Conservation (phyloP, 1,140 invertebrate species). For the Cydia fagiglandana region DNA sequence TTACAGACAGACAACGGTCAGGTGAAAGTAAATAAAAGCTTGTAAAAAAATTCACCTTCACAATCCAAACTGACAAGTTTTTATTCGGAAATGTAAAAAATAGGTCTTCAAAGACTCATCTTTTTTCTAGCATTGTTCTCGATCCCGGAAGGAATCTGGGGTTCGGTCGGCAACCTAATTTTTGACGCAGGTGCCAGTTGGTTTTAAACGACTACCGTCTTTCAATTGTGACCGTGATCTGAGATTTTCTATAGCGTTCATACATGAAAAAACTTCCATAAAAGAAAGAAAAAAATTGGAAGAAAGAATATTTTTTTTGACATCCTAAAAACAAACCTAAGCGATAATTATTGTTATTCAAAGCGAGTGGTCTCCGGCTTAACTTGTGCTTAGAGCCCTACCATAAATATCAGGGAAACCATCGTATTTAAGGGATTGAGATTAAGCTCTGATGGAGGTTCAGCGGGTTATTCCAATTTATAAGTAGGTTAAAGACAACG, state of each 20-base stretch:
- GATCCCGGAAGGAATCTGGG: too few species aligned
- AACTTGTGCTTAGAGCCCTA: slow-evolving; percentile 66
- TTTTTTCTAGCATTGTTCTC: too few species aligned
- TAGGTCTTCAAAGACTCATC: too few species aligned
- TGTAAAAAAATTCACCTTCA: too few species aligned
- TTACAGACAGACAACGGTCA: too few species aligned
- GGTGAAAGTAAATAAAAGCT: too few species aligned
- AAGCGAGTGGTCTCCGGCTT: slow-evolving; percentile 53
- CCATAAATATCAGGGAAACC: slow-evolving; percentile 74
- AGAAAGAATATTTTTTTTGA: too few species aligned
- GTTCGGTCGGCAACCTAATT: too few species aligned
- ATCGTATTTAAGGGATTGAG: slow-evolving; percentile 72
- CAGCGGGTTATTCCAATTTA: slow-evolving; percentile 40
- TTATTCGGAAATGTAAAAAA: too few species aligned
- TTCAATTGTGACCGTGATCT: slow-evolving; percentile 34
- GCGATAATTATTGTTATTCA: slow-evolving; percentile 46
- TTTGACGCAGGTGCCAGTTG: slow-evolving; percentile 28
- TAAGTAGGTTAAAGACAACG: slow-evolving; percentile 36
- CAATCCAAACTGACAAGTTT: too few species aligned
- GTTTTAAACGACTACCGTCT: slow-evolving; percentile 57
- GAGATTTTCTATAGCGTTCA: slow-evolving; percentile 66
- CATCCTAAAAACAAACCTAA: slow-evolving; percentile 38
- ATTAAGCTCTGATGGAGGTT: slow-evolving; percentile 72
- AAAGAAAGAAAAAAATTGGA: too few species aligned
- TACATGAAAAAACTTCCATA: too few species aligned